Evolutionary conservation across 2,888 invertebrate genomes (phyloP).

Genomic region (Drosophila borealis): DNA sequence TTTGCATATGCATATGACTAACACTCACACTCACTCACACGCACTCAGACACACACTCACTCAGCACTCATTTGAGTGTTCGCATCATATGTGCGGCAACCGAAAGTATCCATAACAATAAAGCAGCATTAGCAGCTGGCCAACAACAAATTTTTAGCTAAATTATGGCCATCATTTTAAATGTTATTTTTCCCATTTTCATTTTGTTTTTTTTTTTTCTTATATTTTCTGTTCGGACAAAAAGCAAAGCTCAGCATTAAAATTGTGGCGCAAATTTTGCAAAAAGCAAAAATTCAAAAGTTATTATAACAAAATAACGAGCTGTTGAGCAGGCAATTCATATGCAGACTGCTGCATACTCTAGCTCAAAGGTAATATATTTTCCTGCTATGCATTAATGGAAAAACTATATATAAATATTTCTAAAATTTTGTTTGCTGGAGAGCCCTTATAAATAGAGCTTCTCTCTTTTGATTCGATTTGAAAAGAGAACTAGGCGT

Average conservation of each 20-base stretch:
- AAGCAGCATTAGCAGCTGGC: constrained; percentile 75
- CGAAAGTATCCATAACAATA: constrained; percentile 67
- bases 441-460: no score
- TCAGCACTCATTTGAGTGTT: constrained; percentile 34
- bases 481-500: no score
- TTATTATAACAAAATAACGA: constrained; percentile 43
- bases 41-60: constrained; percentile 1
- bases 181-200: constrained; percentile 41
- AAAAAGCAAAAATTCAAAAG: constrained; percentile 46
- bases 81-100: constrained; percentile 54
- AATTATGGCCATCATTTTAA: constrained; percentile 76
- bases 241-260: constrained; percentile 73
- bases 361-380: constrained; percentile 5
- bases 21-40: constrained; percentile 14
- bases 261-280: constrained; percentile 65
- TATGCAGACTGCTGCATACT: constrained; percentile 6
- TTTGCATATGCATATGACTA: constrained; percentile 71
- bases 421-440: no score
- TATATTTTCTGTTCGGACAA: constrained; percentile 34
- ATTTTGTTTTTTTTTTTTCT: constrained; percentile 2
- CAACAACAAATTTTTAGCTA: constrained; percentile 59
- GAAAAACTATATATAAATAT: no score
- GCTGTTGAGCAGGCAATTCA: background rate
- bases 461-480: no score
- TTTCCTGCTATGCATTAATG: no score